A percentile compares a stretch with the other conserved stretches of the same genome.
These are phyloP conservation scores for Achatina immaculata DNA, from an alignment of 1,140 invertebrate species.

Conservation along the genomic window DNA sequence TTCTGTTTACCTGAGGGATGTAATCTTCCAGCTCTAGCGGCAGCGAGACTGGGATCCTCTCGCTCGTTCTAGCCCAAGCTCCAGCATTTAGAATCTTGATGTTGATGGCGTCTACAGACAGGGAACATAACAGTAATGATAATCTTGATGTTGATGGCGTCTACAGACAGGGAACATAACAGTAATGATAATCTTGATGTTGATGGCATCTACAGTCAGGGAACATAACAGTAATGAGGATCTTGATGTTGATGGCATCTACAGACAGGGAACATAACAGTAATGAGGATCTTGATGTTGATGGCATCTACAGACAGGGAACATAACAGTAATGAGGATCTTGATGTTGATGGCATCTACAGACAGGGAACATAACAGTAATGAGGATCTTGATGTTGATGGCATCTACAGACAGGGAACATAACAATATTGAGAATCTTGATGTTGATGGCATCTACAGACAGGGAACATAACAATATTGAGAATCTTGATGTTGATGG, in stretches of 20 bases:
- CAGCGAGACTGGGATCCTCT: slow-evolving; percentile 93
- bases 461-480: background rate
- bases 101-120: slow-evolving; percentile 72
- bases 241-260: slow-evolving; percentile 80
- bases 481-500: slow-evolving; percentile 1
- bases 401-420: slow-evolving; percentile 79
- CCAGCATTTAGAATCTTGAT: slow-evolving; percentile 96
- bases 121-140: background rate
- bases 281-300: background rate
- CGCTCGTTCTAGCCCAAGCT: slow-evolving; percentile 92
- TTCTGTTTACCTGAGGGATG: slow-evolving; percentile 87
- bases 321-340: slow-evolving; percentile 99
- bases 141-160: slow-evolving; percentile 4
- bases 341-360: slow-evolving; percentile 76
- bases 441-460: slow-evolving; percentile 40
- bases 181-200: slow-evolving; percentile 93
- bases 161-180: slow-evolving; percentile 87
- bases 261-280: slow-evolving; percentile 24
- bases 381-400: slow-evolving; percentile 1
- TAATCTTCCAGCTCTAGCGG: slow-evolving; percentile 98
- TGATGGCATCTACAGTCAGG: slow-evolving; percentile 70
- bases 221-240: slow-evolving; percentile 73
- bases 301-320: background rate
- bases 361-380: slow-evolving; percentile 26
- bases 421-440: slow-evolving; percentile 82